Base-by-base conservation (phyloP, 2,888 invertebrate species). In the Caradrina clavipalpis region DNA sequence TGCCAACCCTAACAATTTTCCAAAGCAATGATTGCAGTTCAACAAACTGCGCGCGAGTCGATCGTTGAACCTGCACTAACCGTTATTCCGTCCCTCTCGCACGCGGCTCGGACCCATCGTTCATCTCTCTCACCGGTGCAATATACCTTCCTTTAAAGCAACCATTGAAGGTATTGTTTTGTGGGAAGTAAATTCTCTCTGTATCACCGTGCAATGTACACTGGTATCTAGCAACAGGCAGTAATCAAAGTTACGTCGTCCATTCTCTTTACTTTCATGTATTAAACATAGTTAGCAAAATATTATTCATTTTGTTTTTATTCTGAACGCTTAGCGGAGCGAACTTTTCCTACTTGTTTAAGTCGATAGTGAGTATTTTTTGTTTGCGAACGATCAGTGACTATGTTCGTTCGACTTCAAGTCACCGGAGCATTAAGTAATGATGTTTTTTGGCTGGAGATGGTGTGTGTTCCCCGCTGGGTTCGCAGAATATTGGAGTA, bases 1-100 rank as follows among this genome's bases (percentile, higher is more conserved):
- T 73, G 83, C 65, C 91, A 94, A 74, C 95, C 95, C 95, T 95
- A 90, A 86, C 88, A 87, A 90, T 94, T 95, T 94, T 93, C 94
- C 93, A 91, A 94, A 94, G 95, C 93, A 92, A 92, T 93, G 93
- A 93, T 93, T 94, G 91, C 92, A 93, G 95, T 95, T 95, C 95
- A 95, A 95, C 95, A 95, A 95, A 95, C 95, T 94, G 94, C 94
- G 94, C 94, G 86, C 88, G 93, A 94, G 93, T 90, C 94, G 95
- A 94, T 91, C 95, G 91, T 95, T 95, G 95, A 95, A 95, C 95
- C 94, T 94, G 89, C 87, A 92, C 92, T 91, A 92, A 93, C 93
- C 88, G 90, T 91, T 89, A 88, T 62, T 76, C 82, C 79, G 73
- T 95, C 94, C 86, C 89, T 78, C 88, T 95, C 90, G 72, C 89